A percentile compares a stretch with the other conserved stretches of the same genome.
These are phyloP conservation scores for Pyrochroa serraticornis DNA, from an alignment of 2,888 invertebrate species.

Conservation along the genomic window DNA sequence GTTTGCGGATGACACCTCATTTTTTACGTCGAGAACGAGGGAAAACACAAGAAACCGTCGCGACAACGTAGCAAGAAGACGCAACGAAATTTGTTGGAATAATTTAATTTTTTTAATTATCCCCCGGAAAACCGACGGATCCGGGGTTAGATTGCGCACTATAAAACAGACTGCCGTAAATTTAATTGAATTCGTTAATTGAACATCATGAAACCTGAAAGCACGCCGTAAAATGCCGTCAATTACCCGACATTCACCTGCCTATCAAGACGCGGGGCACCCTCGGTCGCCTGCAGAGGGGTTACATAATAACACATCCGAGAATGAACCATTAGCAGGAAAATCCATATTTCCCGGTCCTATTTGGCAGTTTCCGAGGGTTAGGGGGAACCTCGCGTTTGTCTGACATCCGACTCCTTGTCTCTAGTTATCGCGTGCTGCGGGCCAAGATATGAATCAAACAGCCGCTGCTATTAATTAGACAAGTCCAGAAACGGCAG, in stretches of 20 bases:
- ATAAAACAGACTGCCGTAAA: slow-evolving; percentile 11
- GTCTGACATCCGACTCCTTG: slow-evolving; percentile 19
- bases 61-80: not conserved
- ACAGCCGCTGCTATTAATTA: slow-evolving; percentile 19
- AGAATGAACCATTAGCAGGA: slow-evolving; percentile 36
- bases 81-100: too few species aligned
- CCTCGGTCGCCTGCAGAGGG: slow-evolving; percentile 18
- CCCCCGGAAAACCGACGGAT: too few species aligned
- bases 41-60: not conserved
- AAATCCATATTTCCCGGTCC: slow-evolving; percentile 34
- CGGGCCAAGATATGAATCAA: slow-evolving; percentile 22
- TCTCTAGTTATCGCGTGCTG: slow-evolving; percentile 14
- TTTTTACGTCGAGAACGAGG: slow-evolving; percentile 16
- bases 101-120: too few species aligned
- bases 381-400: slow-evolving; percentile 8
- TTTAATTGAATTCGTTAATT: slow-evolving; percentile 23
- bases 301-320: slow-evolving; percentile 33
- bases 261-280: slow-evolving; percentile 11
- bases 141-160: too few species aligned
- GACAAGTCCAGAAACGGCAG: slow-evolving; percentile 3
- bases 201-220: slow-evolving; percentile 18
- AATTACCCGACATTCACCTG: slow-evolving; percentile 22
- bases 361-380: slow-evolving; percentile 26
- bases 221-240: slow-evolving; percentile 22
- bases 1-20: slow-evolving; percentile 29